Base-by-base conservation (phyloP, 2,888 invertebrate genomes). In the Yponomeuta malinellus region DNA sequence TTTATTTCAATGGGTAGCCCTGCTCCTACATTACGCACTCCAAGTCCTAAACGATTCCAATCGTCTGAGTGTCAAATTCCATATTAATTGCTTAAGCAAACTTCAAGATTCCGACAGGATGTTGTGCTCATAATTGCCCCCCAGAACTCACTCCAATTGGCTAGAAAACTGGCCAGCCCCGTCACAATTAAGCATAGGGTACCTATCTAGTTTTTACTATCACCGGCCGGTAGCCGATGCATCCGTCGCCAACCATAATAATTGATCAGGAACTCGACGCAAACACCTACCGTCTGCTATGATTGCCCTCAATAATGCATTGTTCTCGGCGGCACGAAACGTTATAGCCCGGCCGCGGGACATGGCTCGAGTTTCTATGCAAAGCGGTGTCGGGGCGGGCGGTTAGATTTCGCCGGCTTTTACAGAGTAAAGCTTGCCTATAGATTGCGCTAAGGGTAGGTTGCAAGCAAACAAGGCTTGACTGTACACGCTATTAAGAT, bases 251-350 rank as follows among this genome's bases (percentile, higher is more conserved):
- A 43, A 37, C 59, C 65, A 70, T 79, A 85, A 88, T 89, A 88
- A 88, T 88, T 87, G 86, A 88, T 86, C 84, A 84, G 84, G 80
- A 84, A 85, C 85, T 85, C 84, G 84, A 82, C 79, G 84, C 79
- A 85, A 86, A 86, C 86, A 83, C 78, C 82, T 85, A 86, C 84
- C 86, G 83, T 79, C 76, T 77, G 76, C 78, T 83, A 83, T 84
- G 86, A 89, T 87, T 87, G 87, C 82, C 85, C 83, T 84, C 85
- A 85, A 87, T 87, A 88, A 88, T 87, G 85, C 85, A 87, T 83
- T 81, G 84, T 83, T 81, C 78, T 48, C 75, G 43, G 10, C 74
- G 76, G 81, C 87, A 87, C 87, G 87, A 80, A 84, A 83, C 78
- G 15, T 80, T 79, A 77, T 77, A 81, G 83, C 73, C 77, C 82